Conservation (phyloP, 2,888 invertebrate species). For the Amblyjoppa fuscipennis region DNA sequence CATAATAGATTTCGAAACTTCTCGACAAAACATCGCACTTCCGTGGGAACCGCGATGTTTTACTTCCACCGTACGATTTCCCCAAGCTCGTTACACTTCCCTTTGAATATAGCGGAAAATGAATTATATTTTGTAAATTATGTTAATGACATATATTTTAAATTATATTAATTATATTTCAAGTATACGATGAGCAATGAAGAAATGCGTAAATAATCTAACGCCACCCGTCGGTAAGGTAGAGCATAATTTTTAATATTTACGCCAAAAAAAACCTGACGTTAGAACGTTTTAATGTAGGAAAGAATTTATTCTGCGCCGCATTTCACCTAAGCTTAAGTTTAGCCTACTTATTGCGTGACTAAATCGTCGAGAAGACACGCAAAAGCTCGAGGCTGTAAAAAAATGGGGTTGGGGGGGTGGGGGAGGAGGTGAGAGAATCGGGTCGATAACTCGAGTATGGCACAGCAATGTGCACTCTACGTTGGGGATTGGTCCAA, state of each 20-base stretch:
- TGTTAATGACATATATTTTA: background rate
- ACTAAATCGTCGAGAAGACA: conserved; percentile 26
- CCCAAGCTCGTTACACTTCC: background rate
- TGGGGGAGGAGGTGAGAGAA: conserved; percentile 14
- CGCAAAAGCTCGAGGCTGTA: conserved; percentile 11
- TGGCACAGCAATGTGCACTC: conserved; percentile 33
- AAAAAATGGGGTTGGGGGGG: conserved; percentile 21
- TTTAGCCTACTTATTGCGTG: conserved; percentile 8
- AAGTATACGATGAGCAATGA: no score
- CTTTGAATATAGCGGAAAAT: background rate
- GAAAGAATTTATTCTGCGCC: background rate
- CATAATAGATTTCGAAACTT: conserved; percentile 15
- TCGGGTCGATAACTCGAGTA: conserved; percentile 51
- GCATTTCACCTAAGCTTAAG: background rate
- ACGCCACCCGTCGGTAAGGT: no score
- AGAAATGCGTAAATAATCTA: no score
- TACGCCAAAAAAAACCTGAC: background rate
- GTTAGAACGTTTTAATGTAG: background rate
- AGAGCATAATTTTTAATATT: background rate
- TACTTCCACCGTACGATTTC: background rate
- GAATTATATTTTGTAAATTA: background rate
- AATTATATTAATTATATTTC: no score
- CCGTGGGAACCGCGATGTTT: background rate
- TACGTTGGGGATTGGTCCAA: conserved; percentile 10
- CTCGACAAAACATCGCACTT: background rate